Base-by-base conservation (phyloP, 2,797 vertebrate species). In the Schizothorax lantsangensis region DNA sequence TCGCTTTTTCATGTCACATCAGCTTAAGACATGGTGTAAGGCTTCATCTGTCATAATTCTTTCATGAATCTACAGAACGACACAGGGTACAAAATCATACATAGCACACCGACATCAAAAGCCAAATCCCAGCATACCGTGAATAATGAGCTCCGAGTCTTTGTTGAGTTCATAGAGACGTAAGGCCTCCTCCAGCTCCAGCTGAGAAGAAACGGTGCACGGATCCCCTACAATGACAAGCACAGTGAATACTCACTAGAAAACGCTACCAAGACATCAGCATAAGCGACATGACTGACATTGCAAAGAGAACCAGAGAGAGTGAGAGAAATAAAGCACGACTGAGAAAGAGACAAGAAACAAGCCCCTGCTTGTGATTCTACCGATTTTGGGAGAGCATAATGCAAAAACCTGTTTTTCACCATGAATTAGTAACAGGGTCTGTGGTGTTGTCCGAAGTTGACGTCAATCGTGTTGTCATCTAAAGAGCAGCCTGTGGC, bases 91-190 rank as follows among this genome's bases (percentile, higher is more conserved):
- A 40, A 78, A 79, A 69, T 6, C 62, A 54, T 19, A 30, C 23
- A 19, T 19, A 33, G 21, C 69, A 54, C 69, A 49, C 69, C 54
- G 21, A 86, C 78, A 81, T 81, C 79, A 81, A 86, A 52, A 86
- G 52, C 43, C 79, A 74, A 81, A 74, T 26, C 84, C 84, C 79
- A 74, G 85, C 79, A 17, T 92, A 99, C 98, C 98, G 43, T 99
- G 98, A 92, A 99, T 99, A 90, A 99, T 95, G 88, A 99, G 97
- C 92, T 99, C 98, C 0, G 98, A 99, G 94, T 99, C 98, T 94
- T 99, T 99, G 95, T 99, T 99, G 88, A 99, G 93, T 33, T 99
- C 98, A 81, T 99, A 99, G 83, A 99, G 95, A 6, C 98, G 95
- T 92, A 99, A 96, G 11, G 98, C 98, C 94, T 99, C 98, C 93